Conservation (phyloP, 2,113 vertebrate species). For the Zeus faber region DNA sequence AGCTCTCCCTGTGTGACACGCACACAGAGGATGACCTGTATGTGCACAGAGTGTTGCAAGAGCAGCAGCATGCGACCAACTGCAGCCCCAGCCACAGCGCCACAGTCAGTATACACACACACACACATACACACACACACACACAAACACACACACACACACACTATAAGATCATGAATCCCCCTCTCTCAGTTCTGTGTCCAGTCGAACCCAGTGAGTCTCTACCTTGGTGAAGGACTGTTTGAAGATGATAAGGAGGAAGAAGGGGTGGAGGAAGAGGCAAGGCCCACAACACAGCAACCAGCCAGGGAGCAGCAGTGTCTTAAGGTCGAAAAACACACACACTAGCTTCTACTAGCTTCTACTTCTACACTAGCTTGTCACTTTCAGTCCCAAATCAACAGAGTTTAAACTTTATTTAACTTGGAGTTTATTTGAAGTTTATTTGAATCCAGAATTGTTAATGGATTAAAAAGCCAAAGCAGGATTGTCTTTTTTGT, state of each 20-base stretch:
- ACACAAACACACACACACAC: not conserved
- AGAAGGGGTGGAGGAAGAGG: conserved; percentile 13
- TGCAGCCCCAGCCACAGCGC: conserved; percentile 62
- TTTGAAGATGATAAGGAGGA: conserved; percentile 52
- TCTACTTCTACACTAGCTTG: no score
- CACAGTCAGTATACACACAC: conserved; percentile 39
- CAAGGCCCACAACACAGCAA: conserved; percentile 1
- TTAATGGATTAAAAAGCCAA: not conserved
- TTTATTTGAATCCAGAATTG: no score
- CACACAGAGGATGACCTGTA: conserved; percentile 82
- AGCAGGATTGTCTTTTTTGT: no score
- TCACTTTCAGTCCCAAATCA: no score
- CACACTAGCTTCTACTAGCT: not conserved
- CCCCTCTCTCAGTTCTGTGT: conserved; percentile 66
- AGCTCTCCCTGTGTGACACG: conserved; percentile 90
- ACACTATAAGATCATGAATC: not conserved
- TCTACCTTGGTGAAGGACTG: conserved; percentile 73
- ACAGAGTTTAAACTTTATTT: no score
- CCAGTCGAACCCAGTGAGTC: conserved; percentile 73
- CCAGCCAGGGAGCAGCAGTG: conserved; percentile 8
- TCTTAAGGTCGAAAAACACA: not conserved
- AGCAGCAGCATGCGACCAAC: conserved; percentile 74
- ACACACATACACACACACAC: not conserved
- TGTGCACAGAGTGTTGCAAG: conserved; percentile 77
- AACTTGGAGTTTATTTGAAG: no score